These are phyloP conservation scores for Formica aserva DNA, from an alignment of 2,888 invertebrate species.

Conservation along the genomic window DNA sequence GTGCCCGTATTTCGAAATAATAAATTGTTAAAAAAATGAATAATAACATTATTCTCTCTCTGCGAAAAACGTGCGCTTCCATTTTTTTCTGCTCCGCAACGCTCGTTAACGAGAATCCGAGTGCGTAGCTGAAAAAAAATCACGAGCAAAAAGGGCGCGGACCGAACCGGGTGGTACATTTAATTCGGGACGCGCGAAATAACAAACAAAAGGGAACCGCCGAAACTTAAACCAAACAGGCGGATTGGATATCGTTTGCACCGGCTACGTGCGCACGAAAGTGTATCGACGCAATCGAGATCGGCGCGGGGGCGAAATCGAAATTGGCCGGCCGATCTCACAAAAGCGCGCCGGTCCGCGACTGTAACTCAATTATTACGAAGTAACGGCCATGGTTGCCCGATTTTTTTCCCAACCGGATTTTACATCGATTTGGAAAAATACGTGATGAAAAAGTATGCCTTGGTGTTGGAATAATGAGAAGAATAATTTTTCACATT, in stretches of 20 bases:
- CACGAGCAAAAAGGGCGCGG: constrained; percentile 58
- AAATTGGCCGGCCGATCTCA: constrained; percentile 69
- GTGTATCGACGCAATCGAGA: constrained; percentile 67
- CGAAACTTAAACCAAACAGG: constrained; percentile 80
- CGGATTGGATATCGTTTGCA: constrained; percentile 76
- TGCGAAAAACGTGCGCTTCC: constrained; percentile 19
- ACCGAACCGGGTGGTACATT: constrained; percentile 60
- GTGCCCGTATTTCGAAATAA: constrained; percentile 22
- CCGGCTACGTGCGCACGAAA: constrained; percentile 55
- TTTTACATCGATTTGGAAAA: constrained; percentile 36
- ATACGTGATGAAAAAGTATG: not conserved
- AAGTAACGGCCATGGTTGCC: constrained; percentile 41
- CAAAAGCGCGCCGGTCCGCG: constrained; percentile 47
- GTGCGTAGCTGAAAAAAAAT: constrained; percentile 52
- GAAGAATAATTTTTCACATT: not conserved
- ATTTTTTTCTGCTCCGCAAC: constrained; percentile 15
- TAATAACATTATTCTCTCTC: not conserved
- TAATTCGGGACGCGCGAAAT: constrained; percentile 77
- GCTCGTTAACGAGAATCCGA: constrained; percentile 53
- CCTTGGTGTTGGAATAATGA: constrained; percentile 14
- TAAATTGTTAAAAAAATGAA: constrained; percentile 21
- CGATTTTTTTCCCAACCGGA: constrained; percentile 21
- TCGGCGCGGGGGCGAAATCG: constrained; percentile 70
- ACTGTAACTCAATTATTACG: constrained; percentile 72
- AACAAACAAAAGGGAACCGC: constrained; percentile 77